Evolutionary conservation across 2,113 vertebrate genomes (phyloP).

Genomic region (Entelurus aequoreus): DNA sequence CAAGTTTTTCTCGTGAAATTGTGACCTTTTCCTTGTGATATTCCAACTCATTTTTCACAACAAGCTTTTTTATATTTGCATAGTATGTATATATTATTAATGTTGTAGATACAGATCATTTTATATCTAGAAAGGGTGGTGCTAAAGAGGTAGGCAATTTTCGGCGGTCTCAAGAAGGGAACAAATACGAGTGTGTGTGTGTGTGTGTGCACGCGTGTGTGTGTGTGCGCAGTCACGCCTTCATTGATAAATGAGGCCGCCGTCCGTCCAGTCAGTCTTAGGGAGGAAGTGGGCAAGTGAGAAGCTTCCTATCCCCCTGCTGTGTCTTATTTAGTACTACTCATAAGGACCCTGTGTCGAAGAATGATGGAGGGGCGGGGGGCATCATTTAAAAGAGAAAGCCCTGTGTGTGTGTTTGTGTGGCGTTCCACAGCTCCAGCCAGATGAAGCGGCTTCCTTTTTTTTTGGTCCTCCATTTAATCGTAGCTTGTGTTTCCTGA

Average conservation of each 20-base stretch:
- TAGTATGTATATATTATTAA: too few species aligned
- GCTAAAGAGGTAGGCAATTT: too few species aligned
- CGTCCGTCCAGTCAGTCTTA: slow-evolving; percentile 29
- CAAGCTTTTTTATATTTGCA: too few species aligned
- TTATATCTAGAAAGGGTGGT: too few species aligned
- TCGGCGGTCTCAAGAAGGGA: too few species aligned
- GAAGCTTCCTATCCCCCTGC: slow-evolving; percentile 32
- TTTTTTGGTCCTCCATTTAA: slow-evolving; percentile 34
- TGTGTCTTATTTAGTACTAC: slow-evolving; percentile 23
- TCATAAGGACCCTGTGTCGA: slow-evolving; percentile 20
- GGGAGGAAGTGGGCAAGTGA: slow-evolving; percentile 24
- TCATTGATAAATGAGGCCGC: slow-evolving; percentile 60
- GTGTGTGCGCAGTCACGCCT: slow-evolving; percentile 17
- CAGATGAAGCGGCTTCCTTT: slow-evolving; percentile 13
- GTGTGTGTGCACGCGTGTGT: neutral
- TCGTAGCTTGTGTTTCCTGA: slow-evolving; percentile 44
- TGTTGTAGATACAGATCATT: too few species aligned
- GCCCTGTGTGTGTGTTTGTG: slow-evolving; percentile 1
- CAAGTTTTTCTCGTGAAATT: too few species aligned
- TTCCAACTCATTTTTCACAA: too few species aligned
- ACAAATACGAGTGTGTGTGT: too few species aligned
- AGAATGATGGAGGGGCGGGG: too few species aligned
- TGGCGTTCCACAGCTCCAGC: slow-evolving; percentile 25
- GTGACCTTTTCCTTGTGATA: too few species aligned
- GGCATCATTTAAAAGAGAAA: slow-evolving; percentile 44